These are phyloP conservation scores for Heliconius nattereri DNA, from an alignment of 1,140 invertebrate genomes.

Conservation along the genomic window DNA sequence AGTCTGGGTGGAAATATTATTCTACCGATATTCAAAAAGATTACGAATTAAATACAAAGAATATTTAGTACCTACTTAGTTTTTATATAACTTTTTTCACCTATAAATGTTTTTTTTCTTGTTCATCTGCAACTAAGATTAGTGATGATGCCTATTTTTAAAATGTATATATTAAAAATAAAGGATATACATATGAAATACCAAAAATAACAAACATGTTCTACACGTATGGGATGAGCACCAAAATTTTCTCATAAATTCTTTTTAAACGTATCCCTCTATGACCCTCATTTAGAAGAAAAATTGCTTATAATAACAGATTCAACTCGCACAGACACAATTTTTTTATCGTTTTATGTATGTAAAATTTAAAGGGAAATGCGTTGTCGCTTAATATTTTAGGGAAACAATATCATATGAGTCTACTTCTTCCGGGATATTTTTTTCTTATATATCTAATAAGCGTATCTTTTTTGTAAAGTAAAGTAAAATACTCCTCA, in stretches of 20 bases:
- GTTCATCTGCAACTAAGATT: no score
- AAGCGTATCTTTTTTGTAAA: no score
- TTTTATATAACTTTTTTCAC: no score
- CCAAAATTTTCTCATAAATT: not conserved
- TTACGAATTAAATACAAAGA: no score
- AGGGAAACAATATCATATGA: not conserved
- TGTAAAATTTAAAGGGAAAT: not conserved
- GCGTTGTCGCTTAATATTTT: not conserved
- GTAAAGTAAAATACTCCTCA: no score
- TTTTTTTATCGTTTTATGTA: slow-evolving; percentile 16
- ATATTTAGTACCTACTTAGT: no score
- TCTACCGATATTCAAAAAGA: no score
- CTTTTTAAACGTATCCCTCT: not conserved
- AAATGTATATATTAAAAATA: no score
- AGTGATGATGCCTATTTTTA: no score
- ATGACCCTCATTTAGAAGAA: slow-evolving; percentile 18
- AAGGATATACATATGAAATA: not conserved
- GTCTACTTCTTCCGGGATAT: not conserved
- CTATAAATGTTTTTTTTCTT: no score
- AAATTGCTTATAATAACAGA: slow-evolving; percentile 38
- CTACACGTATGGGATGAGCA: not conserved
- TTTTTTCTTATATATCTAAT: not conserved
- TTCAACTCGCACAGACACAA: slow-evolving; percentile 31
- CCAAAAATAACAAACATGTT: not conserved
- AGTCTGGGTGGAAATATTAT: no score